phyloP scores from a whole-genome alignment of 2,888 invertebrate species.

The Oxystoma pomonae region DNA sequence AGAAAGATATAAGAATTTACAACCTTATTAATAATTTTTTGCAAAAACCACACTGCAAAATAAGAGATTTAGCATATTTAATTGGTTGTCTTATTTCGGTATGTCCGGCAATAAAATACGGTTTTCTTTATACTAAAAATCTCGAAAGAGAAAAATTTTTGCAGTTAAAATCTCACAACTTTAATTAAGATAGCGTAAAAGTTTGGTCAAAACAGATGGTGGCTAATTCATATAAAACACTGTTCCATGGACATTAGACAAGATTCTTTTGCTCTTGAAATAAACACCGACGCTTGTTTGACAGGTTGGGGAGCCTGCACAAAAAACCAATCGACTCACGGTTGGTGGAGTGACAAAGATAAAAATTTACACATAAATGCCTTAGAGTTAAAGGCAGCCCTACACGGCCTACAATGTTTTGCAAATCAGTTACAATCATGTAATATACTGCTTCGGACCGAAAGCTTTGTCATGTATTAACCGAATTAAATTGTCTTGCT shows the following conservation, averaged over 20 bases:
- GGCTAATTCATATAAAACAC: not conserved
- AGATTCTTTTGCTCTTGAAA: not conserved
- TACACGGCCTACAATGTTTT: conserved; percentile 7
- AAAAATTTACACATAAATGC: not conserved
- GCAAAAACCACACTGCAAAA: no score
- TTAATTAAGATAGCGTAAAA: no score
- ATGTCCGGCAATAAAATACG: no score
- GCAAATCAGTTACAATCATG: not conserved
- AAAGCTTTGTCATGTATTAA: no score
- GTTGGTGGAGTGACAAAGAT: not conserved
- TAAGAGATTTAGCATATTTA: no score
- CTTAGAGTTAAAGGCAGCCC: not conserved
- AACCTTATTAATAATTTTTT: no score
- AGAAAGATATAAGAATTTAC: not conserved
- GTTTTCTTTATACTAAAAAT: not conserved
- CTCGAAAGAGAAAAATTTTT: not conserved
- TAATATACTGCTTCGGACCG: no score
- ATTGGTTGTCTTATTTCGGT: no score
- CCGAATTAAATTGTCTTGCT: not conserved
- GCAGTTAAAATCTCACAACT: no score
- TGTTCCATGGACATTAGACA: no score
- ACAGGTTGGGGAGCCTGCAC: conserved; percentile 1
- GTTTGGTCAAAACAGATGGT: not conserved
- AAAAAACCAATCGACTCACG: conserved; percentile 1
- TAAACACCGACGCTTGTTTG: not conserved